These are phyloP conservation scores for Drosophila ustulata DNA, from an alignment of 2,888 invertebrate species.

Conservation along the genomic window DNA sequence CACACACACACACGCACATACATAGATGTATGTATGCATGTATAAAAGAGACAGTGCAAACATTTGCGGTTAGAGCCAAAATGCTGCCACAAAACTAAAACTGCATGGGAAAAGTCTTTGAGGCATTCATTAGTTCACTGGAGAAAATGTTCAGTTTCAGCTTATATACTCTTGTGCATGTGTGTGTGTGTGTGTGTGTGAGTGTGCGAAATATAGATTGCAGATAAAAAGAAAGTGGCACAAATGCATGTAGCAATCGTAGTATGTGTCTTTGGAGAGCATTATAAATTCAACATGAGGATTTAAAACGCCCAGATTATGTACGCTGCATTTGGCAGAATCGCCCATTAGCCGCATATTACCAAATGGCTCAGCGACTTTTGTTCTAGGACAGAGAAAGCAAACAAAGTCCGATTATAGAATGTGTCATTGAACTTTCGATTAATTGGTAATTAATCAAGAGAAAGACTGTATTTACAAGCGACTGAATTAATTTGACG, in stretches of 20 bases:
- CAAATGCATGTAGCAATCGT: conserved; percentile 31
- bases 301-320: conserved; percentile 66
- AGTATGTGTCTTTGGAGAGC: conserved; percentile 29
- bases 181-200: conserved; percentile 10
- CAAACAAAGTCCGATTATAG: not conserved
- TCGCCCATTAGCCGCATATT: conserved; percentile 32
- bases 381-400: not conserved
- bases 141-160: conserved; percentile 62
- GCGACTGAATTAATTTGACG: not conserved
- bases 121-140: conserved; percentile 70
- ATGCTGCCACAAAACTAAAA: conserved; percentile 65
- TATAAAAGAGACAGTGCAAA: conserved; percentile 44
- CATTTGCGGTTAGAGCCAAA: conserved; percentile 67
- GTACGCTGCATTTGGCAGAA: conserved; percentile 51
- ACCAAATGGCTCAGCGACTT: conserved; percentile 17
- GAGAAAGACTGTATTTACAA: not conserved
- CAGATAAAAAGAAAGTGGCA: conserved; percentile 50
- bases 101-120: conserved; percentile 67
- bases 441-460: conserved; percentile 4
- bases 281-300: conserved; percentile 63
- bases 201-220: conserved; percentile 16
- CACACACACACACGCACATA: conserved; percentile 4
- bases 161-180: conserved; percentile 21
- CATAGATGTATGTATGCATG: conserved; percentile 6
- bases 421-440: conserved; percentile 1